Base-by-base conservation (phyloP, 2,797 vertebrate species). In the Anabacerthia variegaticeps region DNA sequence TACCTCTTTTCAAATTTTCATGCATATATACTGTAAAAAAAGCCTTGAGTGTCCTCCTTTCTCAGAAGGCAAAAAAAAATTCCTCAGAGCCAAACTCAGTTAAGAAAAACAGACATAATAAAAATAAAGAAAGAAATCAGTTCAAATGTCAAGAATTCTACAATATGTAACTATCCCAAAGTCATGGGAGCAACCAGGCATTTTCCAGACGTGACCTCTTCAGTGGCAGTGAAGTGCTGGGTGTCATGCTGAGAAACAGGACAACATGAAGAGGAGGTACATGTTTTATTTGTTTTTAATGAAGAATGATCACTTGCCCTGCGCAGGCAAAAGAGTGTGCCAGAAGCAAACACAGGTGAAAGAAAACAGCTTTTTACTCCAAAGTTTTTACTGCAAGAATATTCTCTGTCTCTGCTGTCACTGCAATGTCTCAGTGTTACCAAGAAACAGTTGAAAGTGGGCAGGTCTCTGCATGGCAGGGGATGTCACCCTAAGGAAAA, bases 231-330 rank as follows among this genome's bases (percentile, higher is more conserved):
- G 14, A 63, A 84, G 26, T 43, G 43, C 44, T 85, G 48, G n/a
- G 59, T 48, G 26, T 79, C 63, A 88, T 27, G 26, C 66, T 81
- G 54, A 85, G 66, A 79, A 93, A 88, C 4, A 16, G 34, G 59
- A 61, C 34, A 69, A 71, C 30, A 20, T 82, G 79, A 82, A 52
- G 30, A 66, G 54, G 18, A 62, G 17, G 28, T 18, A 7, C 7
- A 39, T 10, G 3, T 32, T 88, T 88, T 46, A 55, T 17, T 79
- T 34, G 1, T 49, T 74, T 94, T 85, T 80, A 86, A 61, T 36
- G 72, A 68, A 62, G 66, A 82, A 41, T 41, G 39, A 61, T 71
- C 5, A 21, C 36, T 93, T 77, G 51, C 56, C 27, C 54, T 52
- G 19, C 27, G 61, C 66, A 37, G 52, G 58, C 19, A 63, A 79